Base-by-base conservation (phyloP, 2,113 vertebrate species). In the Petrocephalus zakoni region DNA sequence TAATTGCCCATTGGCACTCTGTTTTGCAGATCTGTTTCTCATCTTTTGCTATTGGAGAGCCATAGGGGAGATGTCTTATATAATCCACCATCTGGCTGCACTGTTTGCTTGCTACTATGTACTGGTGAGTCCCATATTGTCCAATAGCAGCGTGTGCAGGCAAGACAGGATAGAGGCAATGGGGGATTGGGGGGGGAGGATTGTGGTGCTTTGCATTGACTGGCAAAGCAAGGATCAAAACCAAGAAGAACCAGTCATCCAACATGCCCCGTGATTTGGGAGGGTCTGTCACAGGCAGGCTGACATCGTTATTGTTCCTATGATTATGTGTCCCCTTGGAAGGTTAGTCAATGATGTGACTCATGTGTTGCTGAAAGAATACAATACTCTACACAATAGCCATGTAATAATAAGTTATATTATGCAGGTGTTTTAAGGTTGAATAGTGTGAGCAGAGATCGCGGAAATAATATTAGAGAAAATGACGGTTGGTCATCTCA, bases 31-130 rank as follows among this genome's bases (percentile, higher is more conserved):
- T 95, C 94, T 99, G 93, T 94, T 98, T 94, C 96, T 99, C 94
- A 96, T 99, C 96, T 96, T 97, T 96, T 97, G 94, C 92, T 97
- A 98, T 93, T 99, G 98, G 98, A 97, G 95, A 93, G 97, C 97
- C 91, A 98, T 99, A 94, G 98, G 98, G 88, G 98, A 99, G 96
- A 97, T 96, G 93, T 98, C 94, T 96, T 99, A 97, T 96, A 93
- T 99, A 95, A 88, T 98, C 90, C 98, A 99, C 93, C 98, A 99
- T 93, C 94, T 97, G 93, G 93, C 97, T 91, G 97, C 96, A 22
- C 95, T 99, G 91, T 97, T 96, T 94, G 98, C 97, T 94, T 99
- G 97, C 96, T 97, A 94, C 95, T 95, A 97, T 95, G 94, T 99
- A 94, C 94, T 99, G 98, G 98, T 99, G 96, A 98, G 98, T 98